Evolutionary conservation across 2,797 vertebrate species (phyloP).

Genomic region (Gallinago solitaria): DNA sequence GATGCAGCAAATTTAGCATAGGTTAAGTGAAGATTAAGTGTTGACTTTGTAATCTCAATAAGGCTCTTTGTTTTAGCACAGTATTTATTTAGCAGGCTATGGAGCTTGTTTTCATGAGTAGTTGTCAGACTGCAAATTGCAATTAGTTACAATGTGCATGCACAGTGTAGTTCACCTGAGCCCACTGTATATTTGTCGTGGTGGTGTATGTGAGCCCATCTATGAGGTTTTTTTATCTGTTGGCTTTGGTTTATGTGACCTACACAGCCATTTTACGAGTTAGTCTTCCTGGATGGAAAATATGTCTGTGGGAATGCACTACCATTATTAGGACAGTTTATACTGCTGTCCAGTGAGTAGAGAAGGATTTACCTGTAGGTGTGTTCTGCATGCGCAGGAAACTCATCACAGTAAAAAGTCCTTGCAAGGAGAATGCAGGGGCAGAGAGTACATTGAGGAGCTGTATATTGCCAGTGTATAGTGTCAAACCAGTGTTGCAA

Average conservation of each 20-base stretch:
- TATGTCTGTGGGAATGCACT: background rate
- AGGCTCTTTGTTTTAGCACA: background rate
- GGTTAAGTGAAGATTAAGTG: background rate
- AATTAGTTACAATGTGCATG: fast-evolving
- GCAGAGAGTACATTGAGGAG: background rate
- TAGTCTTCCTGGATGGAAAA: background rate
- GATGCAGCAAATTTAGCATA: background rate
- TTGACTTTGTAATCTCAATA: background rate
- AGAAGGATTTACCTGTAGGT: background rate
- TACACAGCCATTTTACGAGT: background rate
- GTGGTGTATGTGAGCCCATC: background rate
- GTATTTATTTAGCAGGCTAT: background rate
- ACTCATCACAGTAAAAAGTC: background rate
- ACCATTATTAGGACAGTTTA: background rate
- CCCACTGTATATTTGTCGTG: background rate
- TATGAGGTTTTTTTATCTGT: background rate
- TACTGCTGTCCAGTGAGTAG: background rate
- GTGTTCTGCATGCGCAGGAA: background rate
- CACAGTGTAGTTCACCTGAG: background rate
- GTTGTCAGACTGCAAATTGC: background rate
- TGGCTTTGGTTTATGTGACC: background rate
- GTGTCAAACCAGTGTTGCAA: background rate
- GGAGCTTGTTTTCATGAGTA: background rate
- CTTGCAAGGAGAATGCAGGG: background rate
- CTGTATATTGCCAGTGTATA: background rate